A percentile compares a stretch with the other conserved stretches of the same genome.
Conservation (phyloP, 1,140 invertebrate species). For the Colletes latitarsis region DNA sequence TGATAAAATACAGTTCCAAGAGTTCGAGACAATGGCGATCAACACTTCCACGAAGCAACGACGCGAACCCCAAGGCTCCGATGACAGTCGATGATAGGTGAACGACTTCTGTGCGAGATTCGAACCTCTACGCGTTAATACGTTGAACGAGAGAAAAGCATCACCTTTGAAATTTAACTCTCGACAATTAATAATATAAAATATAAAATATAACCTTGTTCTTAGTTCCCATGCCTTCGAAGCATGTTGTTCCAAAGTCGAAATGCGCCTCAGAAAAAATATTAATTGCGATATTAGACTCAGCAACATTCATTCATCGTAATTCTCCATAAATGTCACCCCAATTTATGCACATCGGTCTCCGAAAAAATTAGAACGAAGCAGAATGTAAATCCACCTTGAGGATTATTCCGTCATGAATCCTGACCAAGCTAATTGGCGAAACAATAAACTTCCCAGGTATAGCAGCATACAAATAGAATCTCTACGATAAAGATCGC, state of each 20-base stretch:
- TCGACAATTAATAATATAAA: background rate
- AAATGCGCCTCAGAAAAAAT: too few relatives aligned
- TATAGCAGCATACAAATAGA: constrained; percentile 22
- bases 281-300: too few relatives aligned
- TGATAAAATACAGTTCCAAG: background rate
- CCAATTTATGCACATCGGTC: too few relatives aligned
- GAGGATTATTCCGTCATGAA: too few relatives aligned
- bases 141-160: too few relatives aligned
- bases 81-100: constrained; percentile 6
- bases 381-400: too few relatives aligned
- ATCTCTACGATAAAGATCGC: constrained; percentile 18
- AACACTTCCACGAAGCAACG: background rate
- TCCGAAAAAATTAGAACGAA: too few relatives aligned
- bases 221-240: background rate
- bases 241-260: too few relatives aligned
- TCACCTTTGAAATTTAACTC: background rate
- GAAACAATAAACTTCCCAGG: too few relatives aligned
- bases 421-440: too few relatives aligned
- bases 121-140: background rate
- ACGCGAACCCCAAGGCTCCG: background rate
- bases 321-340: too few relatives aligned
- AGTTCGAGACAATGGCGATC: background rate
- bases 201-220: background rate
- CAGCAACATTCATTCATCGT: too few relatives aligned
- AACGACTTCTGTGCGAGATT: background rate